These are phyloP conservation scores for Rhyacophila evoluta DNA, from an alignment of 2,888 invertebrate species.

Conservation along the genomic window DNA sequence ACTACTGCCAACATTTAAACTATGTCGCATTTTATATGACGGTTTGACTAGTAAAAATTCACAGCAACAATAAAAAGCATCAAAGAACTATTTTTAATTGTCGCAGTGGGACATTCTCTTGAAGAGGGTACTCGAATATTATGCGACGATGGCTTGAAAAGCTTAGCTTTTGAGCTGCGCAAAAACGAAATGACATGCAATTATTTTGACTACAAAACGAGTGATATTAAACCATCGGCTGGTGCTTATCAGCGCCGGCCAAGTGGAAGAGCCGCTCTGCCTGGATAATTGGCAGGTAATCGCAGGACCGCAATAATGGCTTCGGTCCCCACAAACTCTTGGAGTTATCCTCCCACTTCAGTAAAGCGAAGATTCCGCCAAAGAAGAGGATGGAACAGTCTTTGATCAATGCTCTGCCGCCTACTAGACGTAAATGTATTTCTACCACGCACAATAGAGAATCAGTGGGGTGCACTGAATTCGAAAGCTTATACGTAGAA, in stretches of 20 bases:
- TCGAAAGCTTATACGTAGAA: neutral
- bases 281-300: conserved; percentile 52
- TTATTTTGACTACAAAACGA: neutral
- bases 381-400: neutral
- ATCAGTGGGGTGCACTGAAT: neutral
- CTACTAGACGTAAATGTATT: neutral
- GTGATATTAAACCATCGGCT: neutral
- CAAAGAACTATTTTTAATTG: conserved; percentile 5
- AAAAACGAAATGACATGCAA: conserved; percentile 17
- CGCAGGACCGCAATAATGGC: conserved; percentile 23
- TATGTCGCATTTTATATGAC: too few relatives aligned
- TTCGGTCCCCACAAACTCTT: neutral
- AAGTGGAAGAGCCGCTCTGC: conserved; percentile 30
- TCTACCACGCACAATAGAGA: neutral
- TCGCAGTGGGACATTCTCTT: neutral
- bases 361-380: neutral
- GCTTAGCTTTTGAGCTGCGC: neutral
- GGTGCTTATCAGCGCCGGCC: conserved; percentile 17
- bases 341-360: conserved; percentile 25
- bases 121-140: neutral
- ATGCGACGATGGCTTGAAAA: neutral
- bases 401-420: conserved; percentile 29
- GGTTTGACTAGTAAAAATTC: neutral
- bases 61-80: neutral
- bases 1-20: neutral